Evolutionary conservation across 1,140 invertebrate species (phyloP), one percentile per base, ranked within the genome.

Genomic region (Ceratina calcarata): DNA sequence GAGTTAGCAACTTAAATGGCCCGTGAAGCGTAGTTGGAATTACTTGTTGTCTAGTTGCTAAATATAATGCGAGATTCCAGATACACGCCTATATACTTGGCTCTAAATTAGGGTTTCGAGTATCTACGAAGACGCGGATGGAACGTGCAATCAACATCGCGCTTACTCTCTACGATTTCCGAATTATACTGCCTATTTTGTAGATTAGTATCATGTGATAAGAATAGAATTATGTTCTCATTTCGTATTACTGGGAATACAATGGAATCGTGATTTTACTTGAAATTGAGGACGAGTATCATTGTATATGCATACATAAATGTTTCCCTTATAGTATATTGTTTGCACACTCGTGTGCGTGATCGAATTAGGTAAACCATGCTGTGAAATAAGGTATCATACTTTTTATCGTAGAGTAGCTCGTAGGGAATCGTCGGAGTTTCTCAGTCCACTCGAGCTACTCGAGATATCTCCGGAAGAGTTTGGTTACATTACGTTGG

Each of bases 1-100:
- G 87, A 93, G 90, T 92, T 91, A 78, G 70, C 82, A 91, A 92
- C 91, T 92, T 92, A 91, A 92, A 93, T 93, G 91, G 90, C 74
- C 86, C 89, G 87, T 91, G 88, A 91, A 92, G 83, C 84, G 78
- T 87, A 91, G 91, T 92, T 92, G 70, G 87, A 91, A 93, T 91
- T 92, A 92, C 90, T 92, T 92, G 89, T 90, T 92, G 91, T 89
- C 86, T 85, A 83, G 71, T 87, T 73, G 78, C 80, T 87, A 86
- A 90, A 90, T 89, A 83, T 89, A 85, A 86, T 77, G 58, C 78
- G 60, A 61, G 53, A 3, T 49, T 49, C 79, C 77, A 66, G 20
- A 67, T 66, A 76, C 27, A 60, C 55, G 60, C 62, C 78, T 78
- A 65, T 78, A 65, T 65, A n/a, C n/a, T 53, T n/a, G 55, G 37